Evolutionary conservation across 2,888 invertebrate genomes (phyloP), one percentile per base, ranked within the genome.

Genomic region (Petrolisthes cinctipes): DNA sequence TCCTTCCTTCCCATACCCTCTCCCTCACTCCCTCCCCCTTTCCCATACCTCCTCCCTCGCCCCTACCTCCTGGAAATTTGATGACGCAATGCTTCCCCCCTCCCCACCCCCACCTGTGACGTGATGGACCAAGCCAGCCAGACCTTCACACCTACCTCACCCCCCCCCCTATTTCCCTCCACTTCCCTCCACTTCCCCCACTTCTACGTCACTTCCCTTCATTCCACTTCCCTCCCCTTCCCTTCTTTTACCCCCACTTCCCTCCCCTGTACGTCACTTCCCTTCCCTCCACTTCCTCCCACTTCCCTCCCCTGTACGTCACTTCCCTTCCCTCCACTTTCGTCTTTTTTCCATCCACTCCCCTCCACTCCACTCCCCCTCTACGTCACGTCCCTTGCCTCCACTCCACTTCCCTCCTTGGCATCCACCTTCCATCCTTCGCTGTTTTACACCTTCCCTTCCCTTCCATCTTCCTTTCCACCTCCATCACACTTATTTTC

Each of bases 41-140:
- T 75, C 75, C n/a, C 75, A 1, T n/a, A 17, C 75, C n/a, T 4
- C 75, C n/a, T n/a, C 4, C 75, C 17, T 17, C 66, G 3, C n/a
- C n/a, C 75, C n/a, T n/a, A 3, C 75, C 17, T 17, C 66, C 66
- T 66, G 66, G 66, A 66, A 66, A 17, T n/a, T 11, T n/a, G 66
- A n/a, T 66, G 66, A 66, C 66, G 66, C 66, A 66, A 66, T 11
- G n/a, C 75, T 75, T n/a, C n/a, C 75, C n/a, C 75, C n/a, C 75
- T 75, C 75, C n/a, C 75, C 75, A 1, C 75, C n/a, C 75, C n/a
- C 75, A 17, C 75, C 17, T 17, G 37, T 37, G 37, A 37, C 37
- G 37, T 37, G 37, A 37, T 37, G 37, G 37, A 37, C 37, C 37
- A 37, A 37, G 37, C 37, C 37, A 37, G 2, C 37, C 37, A 37